Percentiles rank a stretch among this genome's conserved stretches.
phyloP scores from a whole-genome alignment of 2,797 vertebrate genomes.

The Gambusia yucatana region DNA sequence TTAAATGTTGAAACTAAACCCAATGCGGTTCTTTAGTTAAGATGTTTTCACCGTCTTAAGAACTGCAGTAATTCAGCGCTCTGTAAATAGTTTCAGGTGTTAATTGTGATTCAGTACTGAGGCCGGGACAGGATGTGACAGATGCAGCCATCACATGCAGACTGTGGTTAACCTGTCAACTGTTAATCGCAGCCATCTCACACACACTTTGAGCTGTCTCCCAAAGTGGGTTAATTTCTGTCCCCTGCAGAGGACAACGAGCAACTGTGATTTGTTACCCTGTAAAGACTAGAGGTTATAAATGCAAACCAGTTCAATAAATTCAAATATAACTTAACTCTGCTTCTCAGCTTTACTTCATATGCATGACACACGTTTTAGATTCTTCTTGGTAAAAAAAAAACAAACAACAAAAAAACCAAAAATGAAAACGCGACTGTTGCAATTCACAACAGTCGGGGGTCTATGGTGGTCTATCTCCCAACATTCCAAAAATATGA shows the following conservation, averaged over 20 bases:
- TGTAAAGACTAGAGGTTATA: neutral
- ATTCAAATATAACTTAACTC: neutral
- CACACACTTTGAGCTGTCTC: neutral
- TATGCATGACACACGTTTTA: neutral
- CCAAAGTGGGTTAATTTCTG: neutral
- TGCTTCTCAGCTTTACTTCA: neutral
- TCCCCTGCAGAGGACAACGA: neutral
- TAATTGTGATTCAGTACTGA: slow-evolving; percentile 17
- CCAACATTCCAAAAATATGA: neutral
- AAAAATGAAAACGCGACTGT: neutral
- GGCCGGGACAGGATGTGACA: slow-evolving; percentile 34
- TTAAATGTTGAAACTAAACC: neutral
- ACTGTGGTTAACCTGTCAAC: slow-evolving; percentile 38
- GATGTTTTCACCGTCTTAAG: neutral
- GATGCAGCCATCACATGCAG: slow-evolving; percentile 18
- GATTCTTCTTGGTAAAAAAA: neutral
- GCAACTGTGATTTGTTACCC: neutral
- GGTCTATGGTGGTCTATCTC: neutral
- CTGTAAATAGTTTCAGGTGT: neutral
- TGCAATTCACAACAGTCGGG: neutral
- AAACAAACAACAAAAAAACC: too few species aligned
- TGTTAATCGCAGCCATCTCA: slow-evolving; percentile 15
- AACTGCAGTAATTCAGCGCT: neutral
- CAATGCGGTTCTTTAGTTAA: neutral
- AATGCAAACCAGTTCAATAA: neutral